Evolutionary conservation across 2,888 invertebrate genomes (phyloP).

Genomic region (Seladonia tumulorum): DNA sequence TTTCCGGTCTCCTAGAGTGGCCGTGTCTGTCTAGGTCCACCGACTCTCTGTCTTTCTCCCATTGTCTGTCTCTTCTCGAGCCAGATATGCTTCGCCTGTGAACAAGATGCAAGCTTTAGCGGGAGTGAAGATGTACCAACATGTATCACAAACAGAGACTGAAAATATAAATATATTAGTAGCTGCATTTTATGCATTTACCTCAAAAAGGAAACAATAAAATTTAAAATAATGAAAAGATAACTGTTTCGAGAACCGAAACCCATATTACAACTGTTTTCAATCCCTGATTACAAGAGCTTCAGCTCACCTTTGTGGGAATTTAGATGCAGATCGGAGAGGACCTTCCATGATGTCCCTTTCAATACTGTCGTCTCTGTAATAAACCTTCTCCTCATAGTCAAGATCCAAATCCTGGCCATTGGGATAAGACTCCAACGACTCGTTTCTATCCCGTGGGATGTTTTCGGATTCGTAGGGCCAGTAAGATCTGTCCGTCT

Average conservation of each 20-base stretch:
- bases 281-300: neutral
- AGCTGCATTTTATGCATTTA: too few species aligned
- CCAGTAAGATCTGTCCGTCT: constrained; percentile 72
- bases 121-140: neutral
- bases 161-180: too few species aligned
- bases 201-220: too few species aligned
- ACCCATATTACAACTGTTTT: neutral
- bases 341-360: constrained; percentile 75
- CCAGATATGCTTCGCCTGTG: constrained; percentile 60
- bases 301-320: constrained; percentile 49
- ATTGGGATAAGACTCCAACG: constrained; percentile 71
- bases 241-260: too few species aligned
- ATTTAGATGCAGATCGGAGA: constrained; percentile 53
- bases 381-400: constrained; percentile 75
- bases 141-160: neutral
- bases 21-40: constrained; percentile 73
- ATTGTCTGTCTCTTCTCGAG: constrained; percentile 73
- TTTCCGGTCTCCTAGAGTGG: constrained; percentile 62
- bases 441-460: constrained; percentile 71
- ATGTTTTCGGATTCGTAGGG: constrained; percentile 71
- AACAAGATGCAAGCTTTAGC: neutral
- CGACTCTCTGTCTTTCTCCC: constrained; percentile 76
- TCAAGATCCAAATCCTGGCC: constrained; percentile 69
- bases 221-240: too few species aligned
- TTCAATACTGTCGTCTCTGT: constrained; percentile 76